These are phyloP conservation scores for Linurgus olivaceus DNA, from an alignment of 2,797 vertebrate species.

Conservation along the genomic window DNA sequence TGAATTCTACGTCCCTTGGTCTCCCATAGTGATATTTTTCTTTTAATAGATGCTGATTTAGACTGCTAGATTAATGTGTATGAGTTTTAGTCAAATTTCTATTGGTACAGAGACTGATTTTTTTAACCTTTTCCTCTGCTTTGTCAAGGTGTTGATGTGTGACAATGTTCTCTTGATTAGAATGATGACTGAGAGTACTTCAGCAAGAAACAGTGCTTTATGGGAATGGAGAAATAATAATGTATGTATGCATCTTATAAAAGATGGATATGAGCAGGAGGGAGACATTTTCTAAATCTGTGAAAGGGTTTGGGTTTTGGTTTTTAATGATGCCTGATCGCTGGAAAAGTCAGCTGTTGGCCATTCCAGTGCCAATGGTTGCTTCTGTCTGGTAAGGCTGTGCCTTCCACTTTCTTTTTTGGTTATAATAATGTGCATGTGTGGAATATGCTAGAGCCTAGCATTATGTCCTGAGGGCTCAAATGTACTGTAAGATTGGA, in stretches of 20 bases:
- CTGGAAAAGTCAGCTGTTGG: not conserved
- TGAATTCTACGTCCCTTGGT: not conserved
- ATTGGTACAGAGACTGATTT: not conserved
- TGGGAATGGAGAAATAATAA: not conserved
- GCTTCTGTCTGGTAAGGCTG: not conserved
- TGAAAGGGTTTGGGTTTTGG: not conserved
- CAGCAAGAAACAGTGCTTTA: not conserved
- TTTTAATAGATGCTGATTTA: not conserved
- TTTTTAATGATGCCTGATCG: rapidly evolving
- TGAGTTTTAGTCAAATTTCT: not conserved
- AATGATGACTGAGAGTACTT: not conserved
- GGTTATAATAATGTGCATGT: not conserved
- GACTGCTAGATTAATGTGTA: not conserved
- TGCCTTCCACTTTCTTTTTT: not conserved
- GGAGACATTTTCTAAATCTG: not conserved
- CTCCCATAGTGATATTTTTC: not conserved
- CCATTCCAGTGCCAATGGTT: not conserved
- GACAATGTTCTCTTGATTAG: not conserved
- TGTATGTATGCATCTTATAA: not conserved
- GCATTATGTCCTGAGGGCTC: not conserved
- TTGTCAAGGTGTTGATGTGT: not conserved
- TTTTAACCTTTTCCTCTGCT: not conserved
- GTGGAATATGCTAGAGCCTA: not conserved
- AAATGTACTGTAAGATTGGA: not conserved
- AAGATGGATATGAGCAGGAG: not conserved